Percentiles rank a stretch among this genome's conserved stretches.
Conservation (phyloP, 2,797 vertebrate species). For the Alectoris magna region DNA sequence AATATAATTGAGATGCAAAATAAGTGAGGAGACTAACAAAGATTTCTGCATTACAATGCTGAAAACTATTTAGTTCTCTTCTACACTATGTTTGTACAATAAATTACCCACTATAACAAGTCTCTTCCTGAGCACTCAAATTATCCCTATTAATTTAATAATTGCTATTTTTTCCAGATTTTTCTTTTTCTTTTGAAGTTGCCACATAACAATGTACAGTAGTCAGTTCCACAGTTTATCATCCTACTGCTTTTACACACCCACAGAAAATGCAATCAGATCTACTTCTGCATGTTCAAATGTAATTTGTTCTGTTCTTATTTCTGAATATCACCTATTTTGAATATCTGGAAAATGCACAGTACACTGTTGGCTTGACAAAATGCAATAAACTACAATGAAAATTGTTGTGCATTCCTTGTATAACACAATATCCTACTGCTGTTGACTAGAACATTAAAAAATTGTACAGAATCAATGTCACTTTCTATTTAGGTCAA, state of each 20-base stretch:
- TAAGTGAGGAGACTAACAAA: slow-evolving; percentile 2
- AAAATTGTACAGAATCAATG: background rate
- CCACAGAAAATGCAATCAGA: background rate
- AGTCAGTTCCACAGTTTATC: background rate
- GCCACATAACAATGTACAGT: background rate
- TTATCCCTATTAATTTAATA: background rate
- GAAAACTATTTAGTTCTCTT: background rate
- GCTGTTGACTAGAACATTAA: background rate
- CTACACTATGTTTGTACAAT: background rate
- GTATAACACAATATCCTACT: background rate
- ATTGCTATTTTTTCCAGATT: background rate
- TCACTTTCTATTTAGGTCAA: background rate
- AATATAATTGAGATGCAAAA: slow-evolving; percentile 1
- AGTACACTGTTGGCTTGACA: background rate
- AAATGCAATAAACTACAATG: background rate
- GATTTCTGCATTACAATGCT: background rate
- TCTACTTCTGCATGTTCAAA: background rate
- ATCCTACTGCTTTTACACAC: background rate
- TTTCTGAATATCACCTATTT: background rate
- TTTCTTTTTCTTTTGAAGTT: background rate
- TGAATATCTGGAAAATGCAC: background rate
- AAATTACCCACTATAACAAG: background rate
- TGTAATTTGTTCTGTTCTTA: background rate
- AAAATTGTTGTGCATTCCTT: background rate
- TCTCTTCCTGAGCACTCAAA: background rate